These are phyloP conservation scores for Conomelus anceps DNA, from an alignment of 2,888 invertebrate species.

Conservation along the genomic window DNA sequence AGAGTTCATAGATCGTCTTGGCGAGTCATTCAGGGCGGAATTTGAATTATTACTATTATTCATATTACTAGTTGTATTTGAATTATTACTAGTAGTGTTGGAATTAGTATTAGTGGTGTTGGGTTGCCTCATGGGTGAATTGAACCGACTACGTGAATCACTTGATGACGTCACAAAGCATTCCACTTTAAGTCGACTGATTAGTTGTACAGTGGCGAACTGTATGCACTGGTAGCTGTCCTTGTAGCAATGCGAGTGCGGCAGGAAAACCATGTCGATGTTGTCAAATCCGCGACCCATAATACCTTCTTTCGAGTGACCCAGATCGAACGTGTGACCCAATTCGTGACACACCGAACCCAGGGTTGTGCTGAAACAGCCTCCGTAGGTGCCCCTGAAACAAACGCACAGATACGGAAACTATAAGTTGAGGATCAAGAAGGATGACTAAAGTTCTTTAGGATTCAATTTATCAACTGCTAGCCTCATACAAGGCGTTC, in stretches of 20 bases:
- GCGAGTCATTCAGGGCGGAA: neutral
- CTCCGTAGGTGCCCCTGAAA: conserved; percentile 69
- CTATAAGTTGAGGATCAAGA: neutral
- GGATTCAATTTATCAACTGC: neutral
- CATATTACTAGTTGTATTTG: neutral
- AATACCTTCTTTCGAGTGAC: conserved; percentile 82
- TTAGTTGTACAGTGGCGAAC: conserved; percentile 18
- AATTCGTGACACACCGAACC: conserved; percentile 91
- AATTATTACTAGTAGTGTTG: neutral
- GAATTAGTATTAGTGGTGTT: neutral
- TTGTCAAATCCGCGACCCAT: conserved; percentile 90
- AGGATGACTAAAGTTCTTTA: neutral
- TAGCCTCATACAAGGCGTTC: too few relatives aligned
- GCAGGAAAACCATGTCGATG: conserved; percentile 62
- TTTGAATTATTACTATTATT: neutral
- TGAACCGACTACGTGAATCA: conserved; percentile 1
- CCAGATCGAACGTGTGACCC: conserved; percentile 89
- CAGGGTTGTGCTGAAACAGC: conserved; percentile 82
- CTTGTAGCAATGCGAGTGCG: conserved; percentile 8
- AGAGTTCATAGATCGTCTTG: neutral
- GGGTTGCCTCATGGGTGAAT: neutral
- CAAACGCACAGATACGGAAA: neutral
- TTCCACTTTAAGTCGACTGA: conserved; percentile 22
- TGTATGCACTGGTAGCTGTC: conserved; percentile 9
- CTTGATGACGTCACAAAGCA: conserved; percentile 21